Conservation (phyloP, 2,888 invertebrate species). For the Drosophila nigricruria region DNA sequence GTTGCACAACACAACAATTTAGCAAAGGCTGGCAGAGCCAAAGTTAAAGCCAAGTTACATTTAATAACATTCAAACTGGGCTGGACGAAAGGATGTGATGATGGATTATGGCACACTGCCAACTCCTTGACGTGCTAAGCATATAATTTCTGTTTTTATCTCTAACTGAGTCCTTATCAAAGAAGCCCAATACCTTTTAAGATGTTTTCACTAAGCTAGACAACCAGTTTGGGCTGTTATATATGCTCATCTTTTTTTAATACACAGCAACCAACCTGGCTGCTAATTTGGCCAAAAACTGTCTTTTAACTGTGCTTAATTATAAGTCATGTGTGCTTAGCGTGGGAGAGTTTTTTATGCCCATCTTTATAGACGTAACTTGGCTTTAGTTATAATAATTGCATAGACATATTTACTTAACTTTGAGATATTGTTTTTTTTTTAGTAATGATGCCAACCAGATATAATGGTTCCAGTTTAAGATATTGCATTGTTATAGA, state of each 20-base stretch:
- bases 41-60: constrained; percentile 42
- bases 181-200: background rate
- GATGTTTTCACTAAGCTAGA: background rate
- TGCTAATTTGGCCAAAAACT: background rate
- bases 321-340: constrained; percentile 2
- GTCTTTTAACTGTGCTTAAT: constrained; percentile 6
- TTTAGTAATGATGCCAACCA: background rate
- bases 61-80: constrained; percentile 13
- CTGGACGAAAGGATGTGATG: constrained; percentile 14
- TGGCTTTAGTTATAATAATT: background rate
- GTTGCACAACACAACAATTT: constrained; percentile 46
- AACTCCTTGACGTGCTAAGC: background rate
- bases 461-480: background rate
- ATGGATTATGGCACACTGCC: constrained; percentile 1
- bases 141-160: constrained; percentile 33
- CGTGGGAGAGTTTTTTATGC: background rate
- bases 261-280: too few relatives aligned
- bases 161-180: constrained; percentile 20
- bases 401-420: background rate
- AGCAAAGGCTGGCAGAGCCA: background rate
- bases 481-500: background rate
- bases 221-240: too few relatives aligned
- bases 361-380: background rate
- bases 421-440: background rate
- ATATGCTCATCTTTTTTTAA: too few relatives aligned